phyloP scores from a whole-genome alignment of 2,888 invertebrate species.

The Xanthia togata region DNA sequence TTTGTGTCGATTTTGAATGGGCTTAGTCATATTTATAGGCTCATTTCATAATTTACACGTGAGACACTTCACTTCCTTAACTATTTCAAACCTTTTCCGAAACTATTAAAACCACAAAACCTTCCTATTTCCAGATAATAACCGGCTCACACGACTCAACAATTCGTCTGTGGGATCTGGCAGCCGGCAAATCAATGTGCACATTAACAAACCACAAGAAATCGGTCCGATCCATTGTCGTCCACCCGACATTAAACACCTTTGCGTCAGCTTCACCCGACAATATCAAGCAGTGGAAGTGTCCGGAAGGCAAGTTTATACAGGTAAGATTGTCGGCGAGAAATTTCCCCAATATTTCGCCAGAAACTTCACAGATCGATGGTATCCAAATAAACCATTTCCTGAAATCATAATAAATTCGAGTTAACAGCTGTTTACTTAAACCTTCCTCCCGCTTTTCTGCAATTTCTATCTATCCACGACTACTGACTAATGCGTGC shows the following conservation, averaged over 20 bases:
- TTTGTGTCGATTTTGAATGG: too few species aligned
- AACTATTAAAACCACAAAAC: background rate
- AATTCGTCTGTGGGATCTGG: conserved; percentile 99
- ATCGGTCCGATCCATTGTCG: conserved; percentile 94
- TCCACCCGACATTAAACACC: conserved; percentile 96
- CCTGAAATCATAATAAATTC: background rate
- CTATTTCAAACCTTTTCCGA: background rate
- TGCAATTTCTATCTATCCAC: too few species aligned
- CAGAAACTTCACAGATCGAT: background rate
- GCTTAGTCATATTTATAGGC: too few species aligned
- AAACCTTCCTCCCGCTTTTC: background rate
- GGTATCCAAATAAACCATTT: background rate
- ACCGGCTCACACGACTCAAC: conserved; percentile 99
- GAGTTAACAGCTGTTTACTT: background rate
- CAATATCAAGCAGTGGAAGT: conserved; percentile 99
- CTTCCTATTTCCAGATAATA: conserved; percentile 91
- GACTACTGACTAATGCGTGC: background rate
- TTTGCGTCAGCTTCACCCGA: conserved; percentile 99
- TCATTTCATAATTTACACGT: background rate
- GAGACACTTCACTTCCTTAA: background rate
- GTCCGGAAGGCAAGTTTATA: conserved; percentile 99
- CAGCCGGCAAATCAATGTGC: conserved; percentile 97
- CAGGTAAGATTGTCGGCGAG: conserved; percentile 77
- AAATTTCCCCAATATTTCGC: background rate
- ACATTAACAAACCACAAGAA: conserved; percentile 99